Conservation (phyloP, 2,888 invertebrate genomes). For the Protodeltote pygarga region DNA sequence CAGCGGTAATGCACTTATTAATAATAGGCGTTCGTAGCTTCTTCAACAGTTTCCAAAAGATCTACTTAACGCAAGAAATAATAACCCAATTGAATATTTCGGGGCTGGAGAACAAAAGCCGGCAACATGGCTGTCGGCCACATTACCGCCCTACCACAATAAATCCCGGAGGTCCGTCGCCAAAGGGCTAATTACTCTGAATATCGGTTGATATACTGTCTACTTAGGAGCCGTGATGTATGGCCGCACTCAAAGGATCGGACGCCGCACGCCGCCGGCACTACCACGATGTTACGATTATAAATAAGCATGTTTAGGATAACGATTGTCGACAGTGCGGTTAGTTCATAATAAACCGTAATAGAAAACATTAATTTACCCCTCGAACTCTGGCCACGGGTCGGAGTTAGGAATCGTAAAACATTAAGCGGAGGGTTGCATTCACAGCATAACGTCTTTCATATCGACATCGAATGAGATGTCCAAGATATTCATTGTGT, state of each 20-base stretch:
- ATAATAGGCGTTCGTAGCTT: slow-evolving; percentile 44
- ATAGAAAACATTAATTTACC: slow-evolving; percentile 43
- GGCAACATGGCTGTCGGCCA: slow-evolving; percentile 82
- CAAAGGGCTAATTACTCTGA: slow-evolving; percentile 85
- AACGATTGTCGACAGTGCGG: slow-evolving; percentile 71
- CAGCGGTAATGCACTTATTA: slow-evolving; percentile 32
- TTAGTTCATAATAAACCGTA: slow-evolving; percentile 43
- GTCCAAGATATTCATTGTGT: slow-evolving; percentile 51
- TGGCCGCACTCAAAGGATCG: slow-evolving; percentile 80
- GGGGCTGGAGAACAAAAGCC: slow-evolving; percentile 79
- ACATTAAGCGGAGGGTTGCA: slow-evolving; percentile 27
- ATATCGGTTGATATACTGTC: slow-evolving; percentile 86
- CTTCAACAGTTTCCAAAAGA: slow-evolving; percentile 47
- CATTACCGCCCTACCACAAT: slow-evolving; percentile 84
- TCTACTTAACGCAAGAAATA: slow-evolving; percentile 58
- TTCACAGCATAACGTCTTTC: slow-evolving; percentile 47
- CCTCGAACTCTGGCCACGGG: slow-evolving; percentile 20
- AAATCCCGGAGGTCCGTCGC: slow-evolving; percentile 85
- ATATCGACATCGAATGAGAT: slow-evolving; percentile 72
- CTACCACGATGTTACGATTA: slow-evolving; percentile 73
- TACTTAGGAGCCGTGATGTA: slow-evolving; percentile 85
- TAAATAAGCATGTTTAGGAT: slow-evolving; percentile 83
- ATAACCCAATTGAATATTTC: slow-evolving; percentile 80
- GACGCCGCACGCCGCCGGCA: slow-evolving; percentile 78
- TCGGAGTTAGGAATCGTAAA: slow-evolving; percentile 16